A percentile compares a stretch with the other conserved stretches of the same genome.
Conservation (phyloP, 2,113 vertebrate species). For the Ptyas mucosa region DNA sequence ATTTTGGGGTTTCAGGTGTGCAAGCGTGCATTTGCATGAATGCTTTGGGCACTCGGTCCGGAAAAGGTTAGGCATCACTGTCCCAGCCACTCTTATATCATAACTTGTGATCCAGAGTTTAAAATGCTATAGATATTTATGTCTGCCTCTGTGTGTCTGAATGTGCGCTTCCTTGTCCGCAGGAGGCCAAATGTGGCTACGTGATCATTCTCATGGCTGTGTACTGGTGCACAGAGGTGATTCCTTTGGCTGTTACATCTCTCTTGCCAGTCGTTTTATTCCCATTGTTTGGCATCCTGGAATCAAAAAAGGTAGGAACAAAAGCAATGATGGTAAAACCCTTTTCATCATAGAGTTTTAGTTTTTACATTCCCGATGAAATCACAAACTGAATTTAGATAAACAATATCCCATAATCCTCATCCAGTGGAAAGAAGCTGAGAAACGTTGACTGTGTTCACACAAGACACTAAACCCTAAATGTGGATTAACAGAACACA, state of each 20-base stretch:
- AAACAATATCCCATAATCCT: not conserved
- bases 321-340: not conserved
- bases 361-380: not conserved
- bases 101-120: not conserved
- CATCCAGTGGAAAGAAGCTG: not conserved
- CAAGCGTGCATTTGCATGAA: too few relatives aligned
- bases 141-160: not conserved
- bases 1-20: too few relatives aligned
- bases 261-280: constrained; percentile 89
- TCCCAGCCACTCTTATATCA: not conserved
- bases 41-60: too few relatives aligned
- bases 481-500: not conserved
- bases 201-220: constrained; percentile 89
- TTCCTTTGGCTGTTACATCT: constrained; percentile 87
- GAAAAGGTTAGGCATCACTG: too few relatives aligned
- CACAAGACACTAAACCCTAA: not conserved
- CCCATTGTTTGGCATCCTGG: constrained; percentile 86
- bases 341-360: not conserved
- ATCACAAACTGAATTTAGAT: not conserved
- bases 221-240: constrained; percentile 94
- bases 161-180: constrained; percentile 30
- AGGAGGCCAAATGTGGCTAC: constrained; percentile 89
- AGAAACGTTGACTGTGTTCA: not conserved
- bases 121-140: not conserved
- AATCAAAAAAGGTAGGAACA: constrained; percentile 80